phyloP scores from a whole-genome alignment of 2,113 vertebrate genomes.

The Nothoprocta pentlandii region DNA sequence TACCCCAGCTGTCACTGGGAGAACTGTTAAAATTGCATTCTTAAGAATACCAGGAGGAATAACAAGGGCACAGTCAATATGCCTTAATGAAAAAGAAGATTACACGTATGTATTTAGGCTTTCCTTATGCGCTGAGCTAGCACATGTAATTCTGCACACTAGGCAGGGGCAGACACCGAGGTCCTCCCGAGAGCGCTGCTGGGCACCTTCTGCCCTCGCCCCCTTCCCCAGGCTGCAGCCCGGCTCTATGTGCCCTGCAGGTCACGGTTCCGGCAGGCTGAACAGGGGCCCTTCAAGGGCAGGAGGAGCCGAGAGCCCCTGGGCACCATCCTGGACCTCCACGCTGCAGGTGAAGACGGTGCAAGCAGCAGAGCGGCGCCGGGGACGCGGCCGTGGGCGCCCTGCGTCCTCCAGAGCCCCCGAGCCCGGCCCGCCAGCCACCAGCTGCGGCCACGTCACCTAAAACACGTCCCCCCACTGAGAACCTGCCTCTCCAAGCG shows the following conservation, averaged over 20 bases:
- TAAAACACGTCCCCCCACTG: background rate
- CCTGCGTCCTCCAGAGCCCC: too few species aligned
- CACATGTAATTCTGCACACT: background rate
- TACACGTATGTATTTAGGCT: background rate
- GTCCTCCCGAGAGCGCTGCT: background rate
- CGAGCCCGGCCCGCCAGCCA: too few species aligned
- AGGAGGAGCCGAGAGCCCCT: too few species aligned
- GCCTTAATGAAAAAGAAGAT: background rate
- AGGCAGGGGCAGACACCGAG: background rate
- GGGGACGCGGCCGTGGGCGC: too few species aligned
- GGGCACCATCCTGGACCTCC: background rate
- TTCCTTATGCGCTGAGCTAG: background rate
- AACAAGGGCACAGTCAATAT: background rate
- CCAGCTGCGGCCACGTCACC: background rate
- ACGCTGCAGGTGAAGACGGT: background rate
- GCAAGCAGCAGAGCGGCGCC: background rate
- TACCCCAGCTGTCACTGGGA: background rate
- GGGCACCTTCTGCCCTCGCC: background rate
- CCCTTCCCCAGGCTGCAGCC: background rate
- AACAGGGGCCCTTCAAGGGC: background rate
- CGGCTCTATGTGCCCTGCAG: background rate
- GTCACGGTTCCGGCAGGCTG: background rate
- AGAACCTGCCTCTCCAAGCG: background rate
- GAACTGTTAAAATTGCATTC: background rate
- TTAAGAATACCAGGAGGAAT: background rate